A percentile compares a stretch with the other conserved stretches of the same genome.
Evolutionary conservation across 2,113 vertebrate species (phyloP).

Genomic region (Cyprichromis sp.): DNA sequence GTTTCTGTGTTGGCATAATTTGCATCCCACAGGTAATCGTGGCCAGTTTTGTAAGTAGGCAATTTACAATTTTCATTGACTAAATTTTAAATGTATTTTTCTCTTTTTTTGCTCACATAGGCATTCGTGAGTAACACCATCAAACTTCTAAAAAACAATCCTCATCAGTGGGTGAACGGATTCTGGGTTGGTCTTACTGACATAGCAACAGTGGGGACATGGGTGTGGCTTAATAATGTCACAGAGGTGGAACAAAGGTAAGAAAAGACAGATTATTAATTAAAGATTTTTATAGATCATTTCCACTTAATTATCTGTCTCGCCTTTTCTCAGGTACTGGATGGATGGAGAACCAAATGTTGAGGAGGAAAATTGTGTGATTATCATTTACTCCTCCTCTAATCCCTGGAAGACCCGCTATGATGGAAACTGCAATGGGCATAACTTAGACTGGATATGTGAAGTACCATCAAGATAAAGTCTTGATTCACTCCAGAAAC

Average conservation of each 20-base stretch:
- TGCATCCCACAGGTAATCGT: rapidly evolving
- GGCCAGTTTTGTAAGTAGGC: not conserved
- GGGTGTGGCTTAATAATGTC: constrained; percentile 46
- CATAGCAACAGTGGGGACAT: not conserved
- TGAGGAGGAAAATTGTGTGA: not conserved
- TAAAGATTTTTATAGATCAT: not conserved
- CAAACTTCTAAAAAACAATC: not conserved
- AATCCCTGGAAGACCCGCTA: constrained; percentile 12
- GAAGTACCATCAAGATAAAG: not conserved
- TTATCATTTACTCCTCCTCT: rapidly evolving
- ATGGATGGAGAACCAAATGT: constrained; percentile 18
- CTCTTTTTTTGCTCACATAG: not conserved
- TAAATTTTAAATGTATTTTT: not conserved
- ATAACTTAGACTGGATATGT: not conserved
- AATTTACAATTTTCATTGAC: not conserved
- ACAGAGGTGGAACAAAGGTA: constrained; percentile 13
- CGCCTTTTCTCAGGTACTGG: constrained; percentile 27
- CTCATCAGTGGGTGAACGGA: rapidly evolving
- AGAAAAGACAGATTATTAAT: not conserved
- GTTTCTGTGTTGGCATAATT: not conserved
- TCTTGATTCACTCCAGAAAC: not conserved
- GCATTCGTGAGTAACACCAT: not conserved
- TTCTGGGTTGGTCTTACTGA: constrained; percentile 44
- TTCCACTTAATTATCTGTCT: not conserved
- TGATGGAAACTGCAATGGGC: not conserved